Evolutionary conservation across 2,797 vertebrate genomes (phyloP).

Genomic region (Furcifer pardalis): DNA sequence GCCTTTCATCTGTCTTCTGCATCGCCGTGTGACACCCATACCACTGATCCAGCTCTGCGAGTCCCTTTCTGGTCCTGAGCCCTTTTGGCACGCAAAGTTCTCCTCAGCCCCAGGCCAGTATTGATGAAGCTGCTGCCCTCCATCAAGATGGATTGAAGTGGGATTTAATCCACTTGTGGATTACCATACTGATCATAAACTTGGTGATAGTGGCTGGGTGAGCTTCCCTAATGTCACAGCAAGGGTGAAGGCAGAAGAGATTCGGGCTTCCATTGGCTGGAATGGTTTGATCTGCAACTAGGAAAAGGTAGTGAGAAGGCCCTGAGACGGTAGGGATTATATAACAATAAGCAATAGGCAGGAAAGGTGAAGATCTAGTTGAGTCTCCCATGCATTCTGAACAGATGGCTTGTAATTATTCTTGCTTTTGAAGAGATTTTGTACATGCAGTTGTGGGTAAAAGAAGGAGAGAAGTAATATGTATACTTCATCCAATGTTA

Average conservation of each 20-base stretch:
- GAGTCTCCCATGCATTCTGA: neutral
- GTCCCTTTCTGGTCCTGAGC: too few relatives aligned
- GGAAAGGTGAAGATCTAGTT: neutral
- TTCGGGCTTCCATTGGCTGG: neutral
- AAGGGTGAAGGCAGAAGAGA: neutral
- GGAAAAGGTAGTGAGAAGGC: neutral
- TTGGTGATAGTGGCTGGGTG: neutral
- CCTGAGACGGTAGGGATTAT: neutral
- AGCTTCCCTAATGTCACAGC: neutral
- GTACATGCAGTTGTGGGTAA: neutral
- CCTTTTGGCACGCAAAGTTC: too few relatives aligned
- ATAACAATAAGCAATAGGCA: neutral
- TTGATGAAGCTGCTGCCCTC: too few relatives aligned
- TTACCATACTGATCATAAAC: too few relatives aligned
- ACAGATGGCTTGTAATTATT: neutral
- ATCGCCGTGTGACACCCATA: too few relatives aligned
- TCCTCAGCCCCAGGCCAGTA: too few relatives aligned
- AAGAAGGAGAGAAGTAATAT: neutral
- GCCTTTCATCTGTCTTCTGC: too few relatives aligned
- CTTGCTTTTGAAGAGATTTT: neutral
- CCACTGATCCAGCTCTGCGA: too few relatives aligned
- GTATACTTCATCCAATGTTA: too few relatives aligned
- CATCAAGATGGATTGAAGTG: too few relatives aligned
- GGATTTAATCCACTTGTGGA: too few relatives aligned
- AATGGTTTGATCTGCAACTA: neutral